phyloP scores from a whole-genome alignment of 1,140 invertebrate genomes.

The Chelonus insularis region DNA sequence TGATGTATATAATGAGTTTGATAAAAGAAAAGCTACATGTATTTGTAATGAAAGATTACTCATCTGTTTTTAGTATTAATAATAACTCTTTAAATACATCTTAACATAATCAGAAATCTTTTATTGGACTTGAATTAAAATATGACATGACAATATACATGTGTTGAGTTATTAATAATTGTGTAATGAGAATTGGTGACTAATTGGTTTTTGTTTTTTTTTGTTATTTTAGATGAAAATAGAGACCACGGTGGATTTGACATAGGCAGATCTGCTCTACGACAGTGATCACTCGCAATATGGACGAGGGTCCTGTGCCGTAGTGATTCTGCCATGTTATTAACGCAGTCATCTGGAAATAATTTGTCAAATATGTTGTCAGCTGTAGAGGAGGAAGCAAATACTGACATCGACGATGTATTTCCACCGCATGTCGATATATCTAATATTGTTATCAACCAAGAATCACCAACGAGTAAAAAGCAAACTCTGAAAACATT shows the following conservation, averaged over 20 bases:
- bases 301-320: constrained; percentile 42
- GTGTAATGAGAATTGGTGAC: not conserved
- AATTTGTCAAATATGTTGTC: constrained; percentile 53
- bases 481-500: constrained; percentile 75
- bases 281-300: constrained; percentile 26
- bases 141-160: not conserved
- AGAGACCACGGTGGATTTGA: constrained; percentile 53
- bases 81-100: not conserved
- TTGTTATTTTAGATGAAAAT: constrained; percentile 53
- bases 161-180: not conserved
- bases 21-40: not conserved
- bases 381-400: constrained; percentile 69
- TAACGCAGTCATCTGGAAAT: constrained; percentile 44
- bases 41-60: not conserved
- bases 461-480: constrained; percentile 69
- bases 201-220: not conserved
- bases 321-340: constrained; percentile 49
- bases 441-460: constrained; percentile 67
- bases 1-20: not conserved
- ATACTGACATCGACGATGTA: constrained; percentile 68
- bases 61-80: not conserved
- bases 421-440: constrained; percentile 76
- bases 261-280: constrained; percentile 37
- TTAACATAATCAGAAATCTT: not conserved
- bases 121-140: not conserved